Evolutionary conservation across 2,113 vertebrate genomes (phyloP), one percentile per base, ranked within the genome.

Genomic region (Mirza zaza): DNA sequence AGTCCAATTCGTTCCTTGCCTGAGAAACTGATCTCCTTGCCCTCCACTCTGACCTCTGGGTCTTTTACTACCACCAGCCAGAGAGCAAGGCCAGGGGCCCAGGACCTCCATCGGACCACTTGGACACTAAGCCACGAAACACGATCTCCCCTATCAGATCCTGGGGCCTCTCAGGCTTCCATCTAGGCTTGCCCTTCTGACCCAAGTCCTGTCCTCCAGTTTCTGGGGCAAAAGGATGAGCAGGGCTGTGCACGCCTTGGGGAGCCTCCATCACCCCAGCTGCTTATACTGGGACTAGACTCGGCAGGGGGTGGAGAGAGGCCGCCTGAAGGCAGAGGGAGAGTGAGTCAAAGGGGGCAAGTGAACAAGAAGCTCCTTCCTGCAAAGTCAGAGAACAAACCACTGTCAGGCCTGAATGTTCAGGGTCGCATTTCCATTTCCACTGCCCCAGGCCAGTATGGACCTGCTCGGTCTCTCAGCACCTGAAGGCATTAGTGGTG

Each of bases 21-120:
- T 61, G 84, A 97, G 97, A 98, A 98, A 96, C 88, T 3, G 98
- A 98, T 98, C 97, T 23, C 65, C 75, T 52, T 77, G 84, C 63
- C 95, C 97, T 75, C 65, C 11, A 61, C 88, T 59, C 55, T 96
- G 95, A 95, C 92, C 96, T 70, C 79, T 81, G 6, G 48, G 6
- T 95, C 76, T 95, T 0, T 98, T 94, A 75, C 84, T 12, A 73
- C 77, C 57, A 29, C 25, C 17, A 55, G 11, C 97, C 2, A 36
- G 68, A 85, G 79, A 76, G 95, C 52, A 89, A 1, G 17, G 39
- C 70, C 1, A 1, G 18, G 91, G 86, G 17, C 70, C 3, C 8
- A 0, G 18, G 1, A 71, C 84, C 73, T 20, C 92, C 48, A 42
- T 21, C 36, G 21, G 94, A 91, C 97, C 97, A 88, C 11, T 5